A percentile compares a stretch with the other conserved stretches of the same genome.
Evolutionary conservation across 2,113 vertebrate genomes (phyloP).

Genomic region (Corvus cornix): DNA sequence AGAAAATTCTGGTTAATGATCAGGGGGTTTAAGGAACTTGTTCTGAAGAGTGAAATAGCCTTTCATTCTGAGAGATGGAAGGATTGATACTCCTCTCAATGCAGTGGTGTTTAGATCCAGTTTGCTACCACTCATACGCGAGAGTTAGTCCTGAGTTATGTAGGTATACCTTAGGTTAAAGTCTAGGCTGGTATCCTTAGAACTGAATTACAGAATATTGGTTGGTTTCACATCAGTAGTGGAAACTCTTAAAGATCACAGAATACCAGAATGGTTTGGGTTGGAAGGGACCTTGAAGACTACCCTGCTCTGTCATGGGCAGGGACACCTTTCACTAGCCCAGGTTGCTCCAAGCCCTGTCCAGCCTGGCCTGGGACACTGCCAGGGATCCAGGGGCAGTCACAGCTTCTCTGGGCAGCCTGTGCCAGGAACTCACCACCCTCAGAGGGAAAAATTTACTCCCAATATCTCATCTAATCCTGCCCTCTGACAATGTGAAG

Average conservation of each 20-base stretch:
- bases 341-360: not conserved
- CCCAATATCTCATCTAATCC: not conserved
- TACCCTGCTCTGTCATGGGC: not conserved
- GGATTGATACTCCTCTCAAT: not conserved
- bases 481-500: not conserved
- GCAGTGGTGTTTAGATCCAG: not conserved
- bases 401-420: not conserved
- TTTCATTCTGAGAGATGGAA: not conserved
- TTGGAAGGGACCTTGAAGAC: not conserved
- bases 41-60: not conserved
- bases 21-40: not conserved
- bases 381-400: not conserved
- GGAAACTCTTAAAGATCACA: not conserved
- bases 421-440: not conserved
- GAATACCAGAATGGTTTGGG: not conserved
- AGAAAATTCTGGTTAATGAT: not conserved
- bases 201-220: not conserved
- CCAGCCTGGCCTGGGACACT: not conserved
- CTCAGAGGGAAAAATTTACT: not conserved
- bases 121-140: not conserved
- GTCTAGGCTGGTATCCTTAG: not conserved
- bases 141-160: not conserved
- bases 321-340: not conserved
- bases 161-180: not conserved
- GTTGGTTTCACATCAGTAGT: not conserved